phyloP scores from a whole-genome alignment of 1,140 invertebrate species.

The Ceratoteleas bidentatus region DNA sequence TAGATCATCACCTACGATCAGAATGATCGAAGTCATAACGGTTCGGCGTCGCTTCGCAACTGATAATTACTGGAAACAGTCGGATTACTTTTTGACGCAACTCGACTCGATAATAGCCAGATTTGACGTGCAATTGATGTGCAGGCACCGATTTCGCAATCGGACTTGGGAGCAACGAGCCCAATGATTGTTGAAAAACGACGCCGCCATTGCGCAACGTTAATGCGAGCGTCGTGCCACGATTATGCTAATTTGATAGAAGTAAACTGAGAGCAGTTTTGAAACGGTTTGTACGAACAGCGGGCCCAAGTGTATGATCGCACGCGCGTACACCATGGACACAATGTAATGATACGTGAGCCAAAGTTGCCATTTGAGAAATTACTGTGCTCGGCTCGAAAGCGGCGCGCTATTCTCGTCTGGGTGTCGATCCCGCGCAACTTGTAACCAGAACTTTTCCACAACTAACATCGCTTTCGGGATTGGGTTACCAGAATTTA shows the following conservation, averaged over 20 bases:
- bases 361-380: conserved; percentile 53
- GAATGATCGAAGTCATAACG: not conserved
- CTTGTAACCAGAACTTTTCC: conserved; percentile 38
- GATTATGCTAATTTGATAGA: conserved; percentile 68
- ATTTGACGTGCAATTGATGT: conserved; percentile 13
- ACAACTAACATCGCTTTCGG: not conserved
- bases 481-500: conserved; percentile 41
- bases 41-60: not conserved
- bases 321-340: conserved; percentile 28
- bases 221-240: conserved; percentile 37
- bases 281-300: conserved; percentile 41
- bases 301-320: conserved; percentile 37
- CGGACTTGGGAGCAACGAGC: conserved; percentile 19
- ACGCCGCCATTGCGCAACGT: conserved; percentile 48
- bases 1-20: no score
- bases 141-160: conserved; percentile 46
- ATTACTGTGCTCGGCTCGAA: conserved; percentile 37
- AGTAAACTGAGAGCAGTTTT: conserved; percentile 62
- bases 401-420: conserved; percentile 37
- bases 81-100: not conserved
- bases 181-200: conserved; percentile 31
- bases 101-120: not conserved
- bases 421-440: conserved; percentile 21
- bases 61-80: not conserved
- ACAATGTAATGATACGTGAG: conserved; percentile 54